Base-by-base conservation (phyloP, 1,140 invertebrate species). In the Drosophila neocordata region DNA sequence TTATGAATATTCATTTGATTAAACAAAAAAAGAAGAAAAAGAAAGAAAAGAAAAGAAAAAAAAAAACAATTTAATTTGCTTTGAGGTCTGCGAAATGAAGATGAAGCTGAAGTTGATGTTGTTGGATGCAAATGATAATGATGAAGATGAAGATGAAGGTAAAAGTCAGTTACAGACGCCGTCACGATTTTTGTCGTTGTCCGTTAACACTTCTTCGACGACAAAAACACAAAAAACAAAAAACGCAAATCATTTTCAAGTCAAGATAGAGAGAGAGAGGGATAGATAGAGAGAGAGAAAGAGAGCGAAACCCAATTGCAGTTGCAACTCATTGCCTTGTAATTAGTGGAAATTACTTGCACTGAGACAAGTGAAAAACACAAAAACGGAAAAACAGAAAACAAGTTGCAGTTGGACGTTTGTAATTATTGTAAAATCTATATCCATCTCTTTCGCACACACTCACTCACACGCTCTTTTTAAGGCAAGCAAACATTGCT, bases 1-100 rank as follows among this genome's bases (percentile, higher is more conserved):
- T 87, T 87, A 87, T 82, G 78, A 81, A 78, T 87, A 82, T 87
- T 78, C 75, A 88, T 87, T 87, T 87, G 82, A 87, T 85, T 85
- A 87, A 82, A 78, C 71, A 73, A 82, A 76, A 85, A 64, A n/a
- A n/a, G n/a, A n/a, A n/a, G n/a, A n/a, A n/a, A 77, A 81, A 22
- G 3, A 38, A 1, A 22, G 12, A 60, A 18, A 37, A 59, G 7
- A 34, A n/a, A 27, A 53, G 38, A 69, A 57, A 58, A 41, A 35
- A n/a, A 38, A 55, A 53, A 69, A 61, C 57, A 41, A 76, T 64
- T 63, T 72, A 87, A 88, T 87, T 87, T 69, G 70, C 73, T 48
- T 48, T 48, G 41, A 20, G 41, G 41, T 7, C 18, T 56, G 53
- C 53, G 27, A 31, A 13, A 7, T 20, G 4, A 22, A 59, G 31